A percentile compares a stretch with the other conserved stretches of the same genome.
phyloP scores from a whole-genome alignment of 2,888 invertebrate genomes.

The Tupiocoris notatus region DNA sequence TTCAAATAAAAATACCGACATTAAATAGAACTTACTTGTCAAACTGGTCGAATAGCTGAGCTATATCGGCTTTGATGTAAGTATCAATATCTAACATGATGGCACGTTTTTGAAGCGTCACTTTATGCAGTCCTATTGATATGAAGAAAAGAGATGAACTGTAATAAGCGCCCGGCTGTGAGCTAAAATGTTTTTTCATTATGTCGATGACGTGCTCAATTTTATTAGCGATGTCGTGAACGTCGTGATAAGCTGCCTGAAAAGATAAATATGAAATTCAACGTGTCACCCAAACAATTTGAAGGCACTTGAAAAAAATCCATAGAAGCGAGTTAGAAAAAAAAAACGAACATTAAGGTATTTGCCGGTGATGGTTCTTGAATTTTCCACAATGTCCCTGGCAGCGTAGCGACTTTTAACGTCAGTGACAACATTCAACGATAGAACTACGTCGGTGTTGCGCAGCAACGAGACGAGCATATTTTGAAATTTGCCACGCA shows the following conservation, averaged over 20 bases:
- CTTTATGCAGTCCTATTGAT: conserved; percentile 69
- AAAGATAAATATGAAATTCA: no score
- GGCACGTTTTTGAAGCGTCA: conserved; percentile 64
- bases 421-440: conserved; percentile 65
- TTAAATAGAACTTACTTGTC: conserved; percentile 57
- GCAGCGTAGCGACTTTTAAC: conserved; percentile 60
- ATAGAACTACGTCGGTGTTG: conserved; percentile 58
- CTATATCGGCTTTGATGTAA: conserved; percentile 68
- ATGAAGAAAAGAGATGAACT: conserved; percentile 76
- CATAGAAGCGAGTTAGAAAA: no score
- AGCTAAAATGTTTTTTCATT: conserved; percentile 68
- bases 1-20: no score
- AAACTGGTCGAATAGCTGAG: conserved; percentile 66
- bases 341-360: conserved; percentile 54
- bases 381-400: conserved; percentile 56
- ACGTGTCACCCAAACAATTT: no score
- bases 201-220: conserved; percentile 64
- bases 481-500: conserved; percentile 56
- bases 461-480: conserved; percentile 58
- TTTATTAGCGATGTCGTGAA: conserved; percentile 61
- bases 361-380: conserved; percentile 53
- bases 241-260: conserved; percentile 62
- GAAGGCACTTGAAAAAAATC: no score
- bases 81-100: conserved; percentile 77
- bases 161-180: conserved; percentile 66